A percentile compares a stretch with the other conserved stretches of the same genome.
Conservation (phyloP, 2,797 vertebrate genomes). For the Naso thynnoides region DNA sequence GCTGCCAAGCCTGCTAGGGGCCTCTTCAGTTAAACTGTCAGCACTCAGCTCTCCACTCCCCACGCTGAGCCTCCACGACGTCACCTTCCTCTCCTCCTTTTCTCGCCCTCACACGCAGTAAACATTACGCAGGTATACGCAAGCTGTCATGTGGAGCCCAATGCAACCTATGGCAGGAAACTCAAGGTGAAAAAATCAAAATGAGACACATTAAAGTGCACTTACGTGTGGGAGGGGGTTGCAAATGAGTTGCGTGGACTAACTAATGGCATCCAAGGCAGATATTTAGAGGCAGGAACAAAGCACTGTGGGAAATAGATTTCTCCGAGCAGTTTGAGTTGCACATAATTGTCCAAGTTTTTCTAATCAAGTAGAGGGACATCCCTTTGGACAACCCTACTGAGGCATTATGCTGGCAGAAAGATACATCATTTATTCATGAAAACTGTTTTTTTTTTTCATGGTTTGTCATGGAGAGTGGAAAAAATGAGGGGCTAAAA, state of each 20-base stretch:
- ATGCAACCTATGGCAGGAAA: constrained; percentile 38
- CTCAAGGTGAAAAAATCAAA: constrained; percentile 12
- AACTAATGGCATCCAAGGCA: constrained; percentile 15
- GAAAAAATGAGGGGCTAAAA: constrained; percentile 30
- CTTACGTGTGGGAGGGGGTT: background rate
- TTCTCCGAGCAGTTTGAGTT: constrained; percentile 30
- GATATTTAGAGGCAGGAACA: constrained; percentile 29
- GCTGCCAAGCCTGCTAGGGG: constrained; percentile 66
- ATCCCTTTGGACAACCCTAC: constrained; percentile 54
- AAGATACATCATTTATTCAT: constrained; percentile 49
- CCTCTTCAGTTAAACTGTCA: constrained; percentile 80
- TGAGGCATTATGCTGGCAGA: constrained; percentile 50
- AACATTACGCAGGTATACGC: constrained; percentile 42
- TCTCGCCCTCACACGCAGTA: constrained; percentile 5
- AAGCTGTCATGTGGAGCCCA: constrained; percentile 18
- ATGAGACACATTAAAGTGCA: background rate
- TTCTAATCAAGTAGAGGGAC: constrained; percentile 55
- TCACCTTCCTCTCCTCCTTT: constrained; percentile 47
- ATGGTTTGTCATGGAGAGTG: constrained; percentile 38
- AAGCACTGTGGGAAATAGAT: constrained; percentile 40
- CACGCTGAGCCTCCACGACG: constrained; percentile 39
- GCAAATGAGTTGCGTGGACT: constrained; percentile 12
- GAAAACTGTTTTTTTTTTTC: constrained; percentile 32
- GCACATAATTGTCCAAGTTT: constrained; percentile 49
- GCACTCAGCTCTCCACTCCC: constrained; percentile 62